Percentiles rank a stretch among this genome's conserved stretches.
phyloP scores from a whole-genome alignment of 2,797 vertebrate species.

The Zenarchopterus dispar region DNA sequence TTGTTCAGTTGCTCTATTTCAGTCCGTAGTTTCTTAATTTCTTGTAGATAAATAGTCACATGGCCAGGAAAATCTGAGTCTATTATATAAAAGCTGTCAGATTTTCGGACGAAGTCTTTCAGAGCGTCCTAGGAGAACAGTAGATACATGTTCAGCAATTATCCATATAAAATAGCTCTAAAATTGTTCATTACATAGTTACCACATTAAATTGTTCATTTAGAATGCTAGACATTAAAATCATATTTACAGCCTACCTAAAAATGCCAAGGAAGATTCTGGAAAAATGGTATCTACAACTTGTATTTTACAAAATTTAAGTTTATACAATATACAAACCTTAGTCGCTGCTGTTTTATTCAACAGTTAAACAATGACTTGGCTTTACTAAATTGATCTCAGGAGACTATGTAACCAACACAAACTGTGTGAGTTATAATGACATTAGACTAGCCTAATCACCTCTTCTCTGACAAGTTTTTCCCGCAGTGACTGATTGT shows the following conservation, averaged over 20 bases:
- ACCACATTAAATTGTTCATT: not conserved
- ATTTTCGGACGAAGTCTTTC: constrained; percentile 68
- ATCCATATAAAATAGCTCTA: not conserved
- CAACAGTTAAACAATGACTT: too few species aligned
- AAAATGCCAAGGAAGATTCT: not conserved
- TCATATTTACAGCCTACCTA: not conserved
- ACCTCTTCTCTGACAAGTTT: constrained; percentile 80
- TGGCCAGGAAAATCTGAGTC: constrained; percentile 61
- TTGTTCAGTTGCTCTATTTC: constrained; percentile 52
- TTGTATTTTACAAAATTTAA: not conserved
- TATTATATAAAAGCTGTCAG: constrained; percentile 44
- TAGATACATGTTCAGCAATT: not conserved
- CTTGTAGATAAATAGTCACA: constrained; percentile 47
- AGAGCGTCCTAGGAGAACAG: constrained; percentile 65
- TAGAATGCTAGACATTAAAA: not conserved
- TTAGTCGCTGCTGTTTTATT: too few species aligned
- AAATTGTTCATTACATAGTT: not conserved
- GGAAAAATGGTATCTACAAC: not conserved
- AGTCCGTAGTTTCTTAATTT: constrained; percentile 52
- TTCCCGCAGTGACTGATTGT: constrained; percentile 68
- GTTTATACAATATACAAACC: not conserved
- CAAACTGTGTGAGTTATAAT: not conserved
- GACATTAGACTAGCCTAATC: constrained; percentile 7
- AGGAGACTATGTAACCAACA: not conserved
- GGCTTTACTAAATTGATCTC: not conserved